Evolutionary conservation across 1,140 invertebrate genomes (phyloP).

Genomic region (Phymorhynchus buccinoides): DNA sequence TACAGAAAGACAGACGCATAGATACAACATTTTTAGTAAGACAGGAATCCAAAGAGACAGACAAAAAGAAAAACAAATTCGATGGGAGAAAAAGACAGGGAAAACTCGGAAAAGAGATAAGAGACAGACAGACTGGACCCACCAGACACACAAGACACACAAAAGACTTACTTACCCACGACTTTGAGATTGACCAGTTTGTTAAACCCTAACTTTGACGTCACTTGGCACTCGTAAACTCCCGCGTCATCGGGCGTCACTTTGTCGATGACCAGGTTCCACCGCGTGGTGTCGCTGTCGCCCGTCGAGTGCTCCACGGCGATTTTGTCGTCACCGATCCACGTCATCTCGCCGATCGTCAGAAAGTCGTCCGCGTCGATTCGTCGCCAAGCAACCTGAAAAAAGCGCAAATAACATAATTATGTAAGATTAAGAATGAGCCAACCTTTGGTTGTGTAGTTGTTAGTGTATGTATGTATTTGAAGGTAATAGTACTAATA

Average conservation of each 20-base stretch:
- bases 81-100: not conserved
- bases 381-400: constrained; percentile 51
- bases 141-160: not conserved
- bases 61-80: not conserved
- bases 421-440: no score
- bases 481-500: no score
- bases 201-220: constrained; percentile 32
- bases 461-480: no score
- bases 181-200: constrained; percentile 47
- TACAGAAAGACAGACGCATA: no score
- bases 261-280: constrained; percentile 49
- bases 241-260: constrained; percentile 40
- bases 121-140: not conserved
- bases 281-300: constrained; percentile 31
- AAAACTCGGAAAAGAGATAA: not conserved
- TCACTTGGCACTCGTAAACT: constrained; percentile 52
- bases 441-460: no score
- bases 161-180: constrained; percentile 42
- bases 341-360: constrained; percentile 53
- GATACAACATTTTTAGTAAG: no score
- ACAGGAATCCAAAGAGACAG: not conserved
- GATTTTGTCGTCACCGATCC: constrained; percentile 45
- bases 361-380: constrained; percentile 44
- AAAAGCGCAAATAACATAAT: no score
- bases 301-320: constrained; percentile 58